Evolutionary conservation across 2,888 invertebrate species (phyloP).

Genomic region (Harpalus rubripes): DNA sequence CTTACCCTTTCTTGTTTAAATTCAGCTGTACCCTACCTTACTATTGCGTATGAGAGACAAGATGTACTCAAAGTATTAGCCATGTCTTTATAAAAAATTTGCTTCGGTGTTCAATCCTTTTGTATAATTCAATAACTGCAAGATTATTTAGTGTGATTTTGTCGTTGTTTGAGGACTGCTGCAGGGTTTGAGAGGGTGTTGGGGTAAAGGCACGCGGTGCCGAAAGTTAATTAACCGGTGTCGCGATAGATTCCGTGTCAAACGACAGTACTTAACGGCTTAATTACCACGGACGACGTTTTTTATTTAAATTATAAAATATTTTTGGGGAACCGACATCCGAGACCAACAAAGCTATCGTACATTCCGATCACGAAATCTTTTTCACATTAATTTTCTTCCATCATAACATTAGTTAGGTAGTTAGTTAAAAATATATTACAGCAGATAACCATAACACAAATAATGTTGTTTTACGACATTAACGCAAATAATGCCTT

Average conservation of each 20-base stretch:
- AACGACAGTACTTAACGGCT: slow-evolving; percentile 58
- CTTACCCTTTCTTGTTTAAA: no score
- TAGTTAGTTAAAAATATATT: no score
- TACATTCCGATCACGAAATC: slow-evolving; percentile 3
- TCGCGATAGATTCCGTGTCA: slow-evolving; percentile 63
- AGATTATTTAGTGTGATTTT: neutral
- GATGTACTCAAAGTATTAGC: no score
- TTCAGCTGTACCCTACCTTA: no score
- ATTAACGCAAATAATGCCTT: no score
- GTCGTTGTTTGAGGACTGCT: slow-evolving; percentile 13
- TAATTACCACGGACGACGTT: slow-evolving; percentile 47
- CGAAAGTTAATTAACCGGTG: slow-evolving; percentile 62
- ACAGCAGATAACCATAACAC: no score
- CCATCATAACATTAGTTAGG: neutral
- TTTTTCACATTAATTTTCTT: neutral
- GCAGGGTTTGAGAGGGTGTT: neutral
- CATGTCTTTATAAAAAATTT: no score
- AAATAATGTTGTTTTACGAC: no score
- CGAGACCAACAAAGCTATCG: neutral
- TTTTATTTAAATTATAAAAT: slow-evolving; percentile 53
- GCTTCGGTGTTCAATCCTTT: no score
- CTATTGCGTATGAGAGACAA: no score
- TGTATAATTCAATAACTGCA: no score
- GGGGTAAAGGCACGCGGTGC: slow-evolving; percentile 32
- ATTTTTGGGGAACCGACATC: slow-evolving; percentile 33